Percentiles rank a stretch among this genome's conserved stretches.
Evolutionary conservation across 2,797 vertebrate species (phyloP).

Genomic region (Lagocephalus sceleratus): DNA sequence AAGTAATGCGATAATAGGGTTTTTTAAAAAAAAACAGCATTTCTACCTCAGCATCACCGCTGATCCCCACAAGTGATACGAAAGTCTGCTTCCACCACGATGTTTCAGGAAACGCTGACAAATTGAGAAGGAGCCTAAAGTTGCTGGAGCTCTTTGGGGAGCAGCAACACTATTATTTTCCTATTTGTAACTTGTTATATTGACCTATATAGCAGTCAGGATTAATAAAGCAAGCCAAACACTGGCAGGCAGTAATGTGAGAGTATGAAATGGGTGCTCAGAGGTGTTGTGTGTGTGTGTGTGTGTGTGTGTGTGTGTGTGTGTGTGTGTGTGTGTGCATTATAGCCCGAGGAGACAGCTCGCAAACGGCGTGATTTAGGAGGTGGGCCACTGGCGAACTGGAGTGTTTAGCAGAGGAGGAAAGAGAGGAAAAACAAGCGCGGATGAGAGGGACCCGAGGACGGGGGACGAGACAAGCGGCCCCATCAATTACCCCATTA

Average conservation of each 20-base stretch:
- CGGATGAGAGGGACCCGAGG: constrained; percentile 31
- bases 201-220: constrained; percentile 52
- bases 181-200: constrained; percentile 48
- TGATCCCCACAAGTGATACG: no score
- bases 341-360: constrained; percentile 62
- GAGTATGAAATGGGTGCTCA: constrained; percentile 39
- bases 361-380: constrained; percentile 70
- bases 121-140: constrained; percentile 14
- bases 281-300: constrained; percentile 24
- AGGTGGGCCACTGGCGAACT: constrained; percentile 42
- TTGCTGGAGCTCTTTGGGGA: constrained; percentile 19
- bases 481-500: constrained; percentile 63
- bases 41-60: no score
- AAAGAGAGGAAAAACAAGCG: constrained; percentile 19
- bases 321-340: constrained; percentile 25
- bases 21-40: no score
- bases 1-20: no score
- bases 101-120: constrained; percentile 18
- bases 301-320: no score
- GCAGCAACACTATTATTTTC: constrained; percentile 41
- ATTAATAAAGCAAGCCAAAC: constrained; percentile 62
- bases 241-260: constrained; percentile 46
- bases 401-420: constrained; percentile 53
- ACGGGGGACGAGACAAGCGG: constrained; percentile 34
- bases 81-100: constrained; percentile 4